These are phyloP conservation scores for Holothuria leucospilota DNA, from an alignment of 53 echinoderm and acorn worm species.

Conservation along the genomic window DNA sequence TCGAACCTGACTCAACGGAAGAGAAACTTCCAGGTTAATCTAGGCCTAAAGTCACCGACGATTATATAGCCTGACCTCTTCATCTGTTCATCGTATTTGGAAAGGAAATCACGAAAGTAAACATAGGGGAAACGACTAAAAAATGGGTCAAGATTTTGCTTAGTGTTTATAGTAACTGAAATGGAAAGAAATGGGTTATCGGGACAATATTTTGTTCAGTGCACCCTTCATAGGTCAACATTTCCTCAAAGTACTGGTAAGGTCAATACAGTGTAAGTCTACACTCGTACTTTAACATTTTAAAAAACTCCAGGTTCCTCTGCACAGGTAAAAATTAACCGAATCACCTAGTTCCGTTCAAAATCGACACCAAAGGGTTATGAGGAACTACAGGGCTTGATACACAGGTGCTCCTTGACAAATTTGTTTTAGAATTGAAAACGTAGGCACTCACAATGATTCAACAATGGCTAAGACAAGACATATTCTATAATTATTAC, in stretches of 20 bases:
- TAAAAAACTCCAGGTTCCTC: too few relatives aligned
- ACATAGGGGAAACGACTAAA: not conserved
- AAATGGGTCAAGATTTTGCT: conserved; percentile 29
- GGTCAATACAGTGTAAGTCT: conserved; percentile 11
- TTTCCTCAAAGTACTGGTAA: not conserved
- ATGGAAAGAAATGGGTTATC: conserved; percentile 30
- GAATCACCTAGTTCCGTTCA: too few relatives aligned
- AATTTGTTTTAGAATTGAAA: too few relatives aligned
- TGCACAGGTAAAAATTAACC: too few relatives aligned
- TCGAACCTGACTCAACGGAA: not conserved
- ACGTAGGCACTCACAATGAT: too few relatives aligned
- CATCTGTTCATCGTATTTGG: conserved; percentile 7
- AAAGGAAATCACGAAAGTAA: conserved; percentile 38
- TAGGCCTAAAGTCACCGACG: conserved; percentile 28
- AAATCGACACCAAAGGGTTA: too few relatives aligned
- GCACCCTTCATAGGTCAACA: not conserved
- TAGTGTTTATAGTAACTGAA: not conserved
- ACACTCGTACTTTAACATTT: too few relatives aligned
- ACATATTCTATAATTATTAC: too few relatives aligned
- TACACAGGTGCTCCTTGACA: too few relatives aligned
- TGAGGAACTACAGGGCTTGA: too few relatives aligned
- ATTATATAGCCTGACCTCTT: conserved; percentile 11
- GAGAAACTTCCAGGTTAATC: conserved; percentile 24
- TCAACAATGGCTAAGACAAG: too few relatives aligned
- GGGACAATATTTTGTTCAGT: not conserved